Conservation (phyloP, 37 sponge, comb jelly and placozoan genomes). For the Agelas oroides region DNA sequence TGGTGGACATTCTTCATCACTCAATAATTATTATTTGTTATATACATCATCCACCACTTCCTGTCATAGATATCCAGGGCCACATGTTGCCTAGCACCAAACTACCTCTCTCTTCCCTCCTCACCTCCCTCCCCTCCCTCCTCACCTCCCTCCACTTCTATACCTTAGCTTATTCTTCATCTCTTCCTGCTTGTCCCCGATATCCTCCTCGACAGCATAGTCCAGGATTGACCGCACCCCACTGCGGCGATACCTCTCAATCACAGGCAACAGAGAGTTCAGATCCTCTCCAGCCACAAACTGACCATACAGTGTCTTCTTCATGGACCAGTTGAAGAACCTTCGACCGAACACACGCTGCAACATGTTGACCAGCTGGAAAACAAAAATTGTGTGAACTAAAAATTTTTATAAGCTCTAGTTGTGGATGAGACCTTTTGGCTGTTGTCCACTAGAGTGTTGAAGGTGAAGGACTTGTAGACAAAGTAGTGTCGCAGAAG, state of each 20-base stretch:
- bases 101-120: no score
- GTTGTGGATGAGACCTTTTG: constrained; percentile 43
- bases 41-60: no score
- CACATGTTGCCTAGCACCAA: no score
- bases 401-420: not conserved
- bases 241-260: constrained; percentile 30
- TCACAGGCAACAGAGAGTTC: constrained; percentile 40
- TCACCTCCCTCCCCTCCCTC: no score
- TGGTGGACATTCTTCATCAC: no score
- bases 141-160: no score
- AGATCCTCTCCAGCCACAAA: constrained; percentile 90
- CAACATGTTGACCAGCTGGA: constrained; percentile 52
- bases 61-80: no score
- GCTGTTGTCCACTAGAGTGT: constrained; percentile 45
- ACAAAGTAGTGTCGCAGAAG: constrained; percentile 69
- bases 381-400: no score
- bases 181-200: constrained; percentile 43
- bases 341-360: constrained; percentile 39
- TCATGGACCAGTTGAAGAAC: constrained; percentile 73
- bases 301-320: constrained; percentile 88
- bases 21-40: no score
- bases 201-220: constrained; percentile 90
- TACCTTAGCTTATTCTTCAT: no score
- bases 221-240: constrained; percentile 87
- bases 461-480: constrained; percentile 51